Conservation (phyloP, 2,797 vertebrate genomes). For the Ficedula albicollis region DNA sequence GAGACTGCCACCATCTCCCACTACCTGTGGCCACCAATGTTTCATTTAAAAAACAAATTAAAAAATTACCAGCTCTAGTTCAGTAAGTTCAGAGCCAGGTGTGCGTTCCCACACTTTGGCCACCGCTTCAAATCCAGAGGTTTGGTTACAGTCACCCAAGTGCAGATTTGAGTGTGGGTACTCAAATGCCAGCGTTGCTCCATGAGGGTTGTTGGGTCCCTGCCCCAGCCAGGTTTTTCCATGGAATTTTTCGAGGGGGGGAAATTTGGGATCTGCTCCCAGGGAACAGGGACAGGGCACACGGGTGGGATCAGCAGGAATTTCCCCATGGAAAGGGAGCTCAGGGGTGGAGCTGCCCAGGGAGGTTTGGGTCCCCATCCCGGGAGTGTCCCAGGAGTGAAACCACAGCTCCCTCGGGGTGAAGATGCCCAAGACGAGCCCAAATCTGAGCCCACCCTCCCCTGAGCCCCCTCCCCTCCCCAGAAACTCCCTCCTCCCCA, state of each 20-base stretch:
- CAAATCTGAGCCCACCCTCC: no score
- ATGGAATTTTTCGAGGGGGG: not conserved
- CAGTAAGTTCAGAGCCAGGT: not conserved
- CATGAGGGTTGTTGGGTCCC: fast-evolving
- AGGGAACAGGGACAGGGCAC: no score
- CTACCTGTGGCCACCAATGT: fast-evolving
- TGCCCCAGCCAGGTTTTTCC: not conserved
- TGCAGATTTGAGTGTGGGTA: fast-evolving
- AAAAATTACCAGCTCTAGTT: not conserved
- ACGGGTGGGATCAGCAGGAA: no score
- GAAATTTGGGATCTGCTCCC: not conserved
- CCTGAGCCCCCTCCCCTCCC: not conserved
- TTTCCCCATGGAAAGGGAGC: no score
- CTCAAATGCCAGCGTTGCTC: fast-evolving
- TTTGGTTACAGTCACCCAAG: not conserved
- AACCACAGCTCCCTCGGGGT: no score
- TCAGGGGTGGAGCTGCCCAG: no score
- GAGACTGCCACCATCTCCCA: not conserved
- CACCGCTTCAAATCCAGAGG: not conserved
- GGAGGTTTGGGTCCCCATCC: no score
- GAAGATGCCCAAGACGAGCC: no score
- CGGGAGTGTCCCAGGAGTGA: not conserved
- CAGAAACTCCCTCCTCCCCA: fast-evolving
- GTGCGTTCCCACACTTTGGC: not conserved
- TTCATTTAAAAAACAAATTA: not conserved